Base-by-base conservation (phyloP, 2,113 vertebrate species). In the Seriola rivoliana region DNA sequence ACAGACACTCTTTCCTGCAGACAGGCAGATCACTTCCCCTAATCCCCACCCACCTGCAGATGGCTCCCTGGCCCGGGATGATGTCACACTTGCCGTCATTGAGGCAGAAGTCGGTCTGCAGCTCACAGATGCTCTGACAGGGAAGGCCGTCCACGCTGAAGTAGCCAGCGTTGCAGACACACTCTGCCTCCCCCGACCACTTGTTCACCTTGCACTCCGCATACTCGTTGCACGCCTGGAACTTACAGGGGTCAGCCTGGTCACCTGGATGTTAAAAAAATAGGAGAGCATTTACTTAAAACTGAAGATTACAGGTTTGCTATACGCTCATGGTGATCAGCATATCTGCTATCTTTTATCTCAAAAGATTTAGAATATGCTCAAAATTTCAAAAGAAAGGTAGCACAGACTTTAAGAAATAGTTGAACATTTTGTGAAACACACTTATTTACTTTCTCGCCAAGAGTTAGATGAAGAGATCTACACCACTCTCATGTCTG, bases 11-110 rank as follows among this genome's bases (percentile, higher is more conserved):
- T 40, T 42, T 68, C 38, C 58, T 29, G 5, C 44, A 14, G 34
- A 71, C 16, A 67, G 21, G 2, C 14, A 64, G 71, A 87, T 82
- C 72, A 70, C 29, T 84, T 73, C 60, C 74, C 40, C 4, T 77
- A 83, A 81, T 74, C 81, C 67, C 58, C 69, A 87, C 93, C 82
- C 94, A 99, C 98, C 98, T 98, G 86, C 98, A 99, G 94, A 99
- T 98, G 85, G 97, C 97, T 52, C 98, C 98, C 85, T 98, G 96
- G 44, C 97, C 97, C 0, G 96, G 96, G 85, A 99, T 97, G 79
- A 99, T 96, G 93, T 99, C 98, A 74, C 98, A 99, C 82, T 99
- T 99, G 57, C 98, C 97, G 0, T 99, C 97, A 1, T 99, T 99
- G 73, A 97, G 95, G 92, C 98, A 99, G 40, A 99, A 99, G 90